Evolutionary conservation across 2,113 vertebrate genomes (phyloP).

Genomic region (Hemiprocne comata): DNA sequence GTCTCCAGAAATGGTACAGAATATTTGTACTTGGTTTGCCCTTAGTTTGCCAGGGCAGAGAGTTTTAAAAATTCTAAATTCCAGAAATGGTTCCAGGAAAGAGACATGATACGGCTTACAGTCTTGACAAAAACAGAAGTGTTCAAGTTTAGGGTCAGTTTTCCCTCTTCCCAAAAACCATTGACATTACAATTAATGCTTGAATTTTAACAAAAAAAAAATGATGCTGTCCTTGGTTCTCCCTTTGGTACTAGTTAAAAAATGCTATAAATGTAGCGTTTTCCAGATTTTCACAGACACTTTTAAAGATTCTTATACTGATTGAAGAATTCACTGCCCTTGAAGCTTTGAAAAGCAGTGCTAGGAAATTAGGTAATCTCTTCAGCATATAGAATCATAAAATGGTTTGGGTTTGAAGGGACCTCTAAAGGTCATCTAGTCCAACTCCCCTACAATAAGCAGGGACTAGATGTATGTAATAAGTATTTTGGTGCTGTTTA

Average conservation of each 20-base stretch:
- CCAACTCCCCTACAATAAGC: too few relatives aligned
- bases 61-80: neutral
- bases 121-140: accelerated
- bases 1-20: neutral
- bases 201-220: neutral
- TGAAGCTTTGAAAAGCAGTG: slow-evolving; percentile 7
- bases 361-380: neutral
- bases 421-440: too few relatives aligned
- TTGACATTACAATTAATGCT: neutral
- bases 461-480: neutral
- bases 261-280: neutral
- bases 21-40: neutral
- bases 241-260: neutral
- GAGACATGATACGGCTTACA: neutral
- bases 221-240: neutral
- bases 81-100: neutral
- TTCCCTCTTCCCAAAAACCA: neutral
- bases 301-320: neutral
- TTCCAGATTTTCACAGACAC: neutral
- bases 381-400: neutral
- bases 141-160: neutral
- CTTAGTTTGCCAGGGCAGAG: neutral
- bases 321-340: neutral
- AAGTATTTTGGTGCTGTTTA: neutral
- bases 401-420: too few relatives aligned